Conservation (phyloP, 2,113 vertebrate species). For the Acinonyx jubatus region DNA sequence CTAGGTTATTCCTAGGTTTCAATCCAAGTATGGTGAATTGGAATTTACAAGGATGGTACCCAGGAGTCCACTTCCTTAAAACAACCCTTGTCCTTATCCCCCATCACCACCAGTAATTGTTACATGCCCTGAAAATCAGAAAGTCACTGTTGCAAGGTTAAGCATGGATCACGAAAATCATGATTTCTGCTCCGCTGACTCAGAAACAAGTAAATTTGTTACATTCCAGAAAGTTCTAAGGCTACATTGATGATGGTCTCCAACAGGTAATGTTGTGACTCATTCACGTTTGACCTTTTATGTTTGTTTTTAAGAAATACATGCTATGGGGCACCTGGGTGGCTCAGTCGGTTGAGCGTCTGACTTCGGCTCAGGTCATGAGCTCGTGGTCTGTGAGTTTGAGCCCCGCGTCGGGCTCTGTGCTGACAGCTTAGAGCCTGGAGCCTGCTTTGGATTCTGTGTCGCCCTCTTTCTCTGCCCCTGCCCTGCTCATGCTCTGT, state of each 20-base stretch:
- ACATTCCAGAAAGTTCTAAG: background rate
- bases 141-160: background rate
- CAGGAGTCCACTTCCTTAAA: background rate
- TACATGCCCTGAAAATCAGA: background rate
- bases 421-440: too few relatives aligned
- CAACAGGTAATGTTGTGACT: background rate
- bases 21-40: background rate
- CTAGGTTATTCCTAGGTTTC: background rate
- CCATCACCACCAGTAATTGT: background rate
- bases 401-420: too few relatives aligned
- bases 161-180: background rate
- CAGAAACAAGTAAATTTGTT: background rate
- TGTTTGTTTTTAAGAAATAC: background rate
- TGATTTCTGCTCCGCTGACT: background rate
- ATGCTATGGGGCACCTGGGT: background rate
- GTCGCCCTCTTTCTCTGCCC: too few relatives aligned
- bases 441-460: too few relatives aligned
- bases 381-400: too few relatives aligned
- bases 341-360: too few relatives aligned
- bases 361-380: too few relatives aligned
- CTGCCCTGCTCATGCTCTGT: too few relatives aligned
- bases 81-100: background rate
- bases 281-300: background rate
- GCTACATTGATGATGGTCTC: background rate
- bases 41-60: background rate